Percentiles rank a stretch among this genome's conserved stretches.
These are phyloP conservation scores for Gadopsis marmoratus DNA, from an alignment of 2,797 vertebrate species.

Conservation along the genomic window DNA sequence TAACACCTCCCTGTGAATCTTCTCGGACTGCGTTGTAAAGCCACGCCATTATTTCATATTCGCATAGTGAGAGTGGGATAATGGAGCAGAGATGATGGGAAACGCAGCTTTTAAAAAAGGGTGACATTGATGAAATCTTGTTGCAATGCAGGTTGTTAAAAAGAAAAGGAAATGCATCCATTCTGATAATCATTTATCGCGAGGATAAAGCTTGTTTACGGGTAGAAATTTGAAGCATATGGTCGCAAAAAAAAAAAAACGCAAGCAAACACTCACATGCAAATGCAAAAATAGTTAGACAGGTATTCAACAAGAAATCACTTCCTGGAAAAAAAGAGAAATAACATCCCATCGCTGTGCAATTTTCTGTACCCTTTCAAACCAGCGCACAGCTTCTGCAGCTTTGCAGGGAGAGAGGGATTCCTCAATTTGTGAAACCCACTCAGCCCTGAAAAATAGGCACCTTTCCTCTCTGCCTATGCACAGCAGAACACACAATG, in stretches of 20 bases:
- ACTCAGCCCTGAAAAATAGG: conserved; percentile 61
- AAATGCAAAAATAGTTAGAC: neutral
- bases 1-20: conserved; percentile 45
- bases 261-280: neutral
- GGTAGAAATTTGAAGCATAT: neutral
- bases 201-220: neutral
- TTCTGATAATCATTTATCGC: neutral
- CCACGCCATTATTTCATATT: conserved; percentile 61
- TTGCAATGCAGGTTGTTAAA: conserved; percentile 24
- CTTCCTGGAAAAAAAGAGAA: conserved; percentile 28
- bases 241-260: neutral
- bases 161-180: neutral
- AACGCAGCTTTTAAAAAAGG: conserved; percentile 6
- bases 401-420: conserved; percentile 40
- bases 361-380: conserved; percentile 49
- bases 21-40: neutral
- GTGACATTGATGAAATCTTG: conserved; percentile 41
- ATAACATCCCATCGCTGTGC: conserved; percentile 18
- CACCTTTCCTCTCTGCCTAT: conserved; percentile 45
- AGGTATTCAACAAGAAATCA: conserved; percentile 23
- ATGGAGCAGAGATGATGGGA: conserved; percentile 57
- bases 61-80: conserved; percentile 54
- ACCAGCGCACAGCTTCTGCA: conserved; percentile 26
- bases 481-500: conserved; percentile 37
- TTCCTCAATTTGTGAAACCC: conserved; percentile 64